Conservation (phyloP, 2,888 invertebrate species). For the Erynnis tages region DNA sequence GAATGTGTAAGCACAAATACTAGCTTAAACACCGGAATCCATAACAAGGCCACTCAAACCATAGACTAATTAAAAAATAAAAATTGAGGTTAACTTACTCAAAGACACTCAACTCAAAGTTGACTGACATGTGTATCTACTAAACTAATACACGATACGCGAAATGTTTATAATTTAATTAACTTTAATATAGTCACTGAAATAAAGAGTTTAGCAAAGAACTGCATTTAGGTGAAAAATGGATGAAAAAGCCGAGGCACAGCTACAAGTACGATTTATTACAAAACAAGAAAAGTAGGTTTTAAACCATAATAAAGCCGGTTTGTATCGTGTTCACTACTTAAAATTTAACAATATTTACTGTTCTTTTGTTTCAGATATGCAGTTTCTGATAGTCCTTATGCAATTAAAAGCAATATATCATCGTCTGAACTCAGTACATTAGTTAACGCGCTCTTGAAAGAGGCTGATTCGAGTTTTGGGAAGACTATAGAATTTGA, state of each 20-base stretch:
- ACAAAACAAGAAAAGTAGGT: slow-evolving; percentile 92
- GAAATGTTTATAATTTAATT: too few relatives aligned
- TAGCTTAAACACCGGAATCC: too few relatives aligned
- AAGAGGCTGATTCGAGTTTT: slow-evolving; percentile 70
- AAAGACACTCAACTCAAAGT: too few relatives aligned
- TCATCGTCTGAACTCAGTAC: slow-evolving; percentile 87
- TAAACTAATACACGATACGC: too few relatives aligned
- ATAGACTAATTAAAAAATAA: too few relatives aligned
- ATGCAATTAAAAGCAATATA: slow-evolving; percentile 89
- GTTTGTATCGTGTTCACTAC: too few relatives aligned
- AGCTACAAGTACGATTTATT: slow-evolving; percentile 88
- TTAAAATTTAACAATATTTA: neutral
- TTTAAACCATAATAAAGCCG: too few relatives aligned
- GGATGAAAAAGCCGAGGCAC: slow-evolving; percentile 71
- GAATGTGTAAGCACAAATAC: too few relatives aligned
- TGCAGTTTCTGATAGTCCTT: slow-evolving; percentile 92
- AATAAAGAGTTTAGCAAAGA: neutral
- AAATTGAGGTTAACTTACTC: too few relatives aligned
- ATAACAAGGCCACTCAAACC: too few relatives aligned
- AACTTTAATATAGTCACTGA: too few relatives aligned
- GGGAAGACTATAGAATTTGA: slow-evolving; percentile 87
- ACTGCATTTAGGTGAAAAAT: slow-evolving; percentile 35
- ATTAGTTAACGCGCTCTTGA: slow-evolving; percentile 89
- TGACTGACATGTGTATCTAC: slow-evolving; percentile 4
- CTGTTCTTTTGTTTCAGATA: slow-evolving; percentile 79